Evolutionary conservation across 2,888 invertebrate species (phyloP).

Genomic region (Cotesia congregata): DNA sequence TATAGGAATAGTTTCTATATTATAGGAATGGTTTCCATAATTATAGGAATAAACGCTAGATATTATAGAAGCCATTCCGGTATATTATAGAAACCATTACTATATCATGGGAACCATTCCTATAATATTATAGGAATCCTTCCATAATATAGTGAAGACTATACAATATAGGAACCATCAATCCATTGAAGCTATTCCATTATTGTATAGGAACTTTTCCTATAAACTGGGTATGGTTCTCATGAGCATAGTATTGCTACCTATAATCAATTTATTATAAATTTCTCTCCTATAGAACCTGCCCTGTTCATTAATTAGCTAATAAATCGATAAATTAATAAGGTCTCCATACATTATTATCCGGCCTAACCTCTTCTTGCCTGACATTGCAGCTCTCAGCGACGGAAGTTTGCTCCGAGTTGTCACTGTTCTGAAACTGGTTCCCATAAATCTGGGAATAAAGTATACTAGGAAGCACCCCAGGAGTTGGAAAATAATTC

Average conservation of each 20-base stretch:
- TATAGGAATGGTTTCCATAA: too few species aligned
- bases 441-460: constrained; percentile 86
- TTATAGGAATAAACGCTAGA: too few species aligned
- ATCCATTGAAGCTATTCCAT: too few species aligned
- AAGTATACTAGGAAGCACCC: constrained; percentile 84
- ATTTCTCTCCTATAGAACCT: constrained; percentile 19
- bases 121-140: too few species aligned
- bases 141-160: too few species aligned
- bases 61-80: too few species aligned
- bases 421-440: constrained; percentile 67
- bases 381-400: constrained; percentile 65
- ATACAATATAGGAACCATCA: too few species aligned
- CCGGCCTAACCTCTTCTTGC: constrained; percentile 67
- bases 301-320: not conserved
- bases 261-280: constrained; percentile 26
- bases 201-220: too few species aligned
- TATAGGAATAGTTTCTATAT: too few species aligned
- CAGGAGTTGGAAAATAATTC: constrained; percentile 77
- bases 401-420: constrained; percentile 65
- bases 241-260: not conserved
- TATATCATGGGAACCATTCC: too few species aligned
- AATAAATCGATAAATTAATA: constrained; percentile 56
- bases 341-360: constrained; percentile 68
- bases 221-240: too few species aligned
- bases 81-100: too few species aligned